These are phyloP conservation scores for Sebastes taczanowskii DNA, from an alignment of 2,797 vertebrate genomes.

Conservation along the genomic window DNA sequence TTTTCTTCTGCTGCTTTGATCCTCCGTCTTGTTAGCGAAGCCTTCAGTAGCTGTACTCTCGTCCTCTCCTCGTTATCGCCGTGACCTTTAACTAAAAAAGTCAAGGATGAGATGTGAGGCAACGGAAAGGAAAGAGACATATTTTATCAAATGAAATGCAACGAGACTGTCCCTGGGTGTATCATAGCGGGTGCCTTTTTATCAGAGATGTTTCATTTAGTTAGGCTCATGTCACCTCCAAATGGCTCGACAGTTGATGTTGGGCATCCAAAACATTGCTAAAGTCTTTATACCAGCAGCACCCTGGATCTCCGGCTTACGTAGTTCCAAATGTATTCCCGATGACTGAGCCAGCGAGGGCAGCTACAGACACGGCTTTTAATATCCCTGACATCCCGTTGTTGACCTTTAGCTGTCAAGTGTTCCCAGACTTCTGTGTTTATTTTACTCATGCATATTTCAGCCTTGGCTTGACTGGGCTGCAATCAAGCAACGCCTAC, in stretches of 20 bases:
- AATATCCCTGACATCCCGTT: background rate
- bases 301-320: background rate
- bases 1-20: background rate
- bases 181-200: background rate
- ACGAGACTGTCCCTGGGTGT: background rate
- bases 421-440: background rate
- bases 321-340: background rate
- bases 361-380: background rate
- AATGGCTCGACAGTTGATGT: background rate
- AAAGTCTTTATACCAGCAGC: background rate
- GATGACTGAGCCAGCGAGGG: background rate
- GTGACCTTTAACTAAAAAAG: constrained; percentile 7
- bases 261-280: background rate
- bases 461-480: background rate
- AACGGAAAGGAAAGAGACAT: background rate
- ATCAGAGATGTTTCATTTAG: background rate
- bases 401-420: background rate
- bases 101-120: background rate
- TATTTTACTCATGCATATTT: background rate
- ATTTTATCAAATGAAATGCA: background rate
- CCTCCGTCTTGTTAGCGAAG: background rate
- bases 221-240: background rate
- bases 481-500: background rate
- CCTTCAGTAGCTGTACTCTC: background rate
- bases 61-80: background rate